Evolutionary conservation across 2,113 vertebrate species (phyloP).

Genomic region (Laterallus jamaicensis): DNA sequence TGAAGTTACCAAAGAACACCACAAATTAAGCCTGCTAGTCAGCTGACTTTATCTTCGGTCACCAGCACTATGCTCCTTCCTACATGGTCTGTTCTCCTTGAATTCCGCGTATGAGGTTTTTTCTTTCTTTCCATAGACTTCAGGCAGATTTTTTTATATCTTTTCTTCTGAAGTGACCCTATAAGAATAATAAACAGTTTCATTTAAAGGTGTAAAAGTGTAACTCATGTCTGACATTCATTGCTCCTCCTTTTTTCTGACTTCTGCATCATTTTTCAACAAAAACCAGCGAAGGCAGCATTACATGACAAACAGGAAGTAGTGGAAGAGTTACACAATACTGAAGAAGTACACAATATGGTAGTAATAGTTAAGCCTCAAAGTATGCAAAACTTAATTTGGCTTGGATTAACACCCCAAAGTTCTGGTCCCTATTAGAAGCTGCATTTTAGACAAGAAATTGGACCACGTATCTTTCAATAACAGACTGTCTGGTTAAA

Average conservation of each 20-base stretch:
- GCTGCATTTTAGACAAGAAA: slow-evolving; percentile 29
- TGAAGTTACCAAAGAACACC: not conserved
- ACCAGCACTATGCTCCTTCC: not conserved
- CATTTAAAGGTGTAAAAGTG: not conserved
- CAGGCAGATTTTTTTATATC: not conserved
- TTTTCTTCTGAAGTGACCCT: not conserved
- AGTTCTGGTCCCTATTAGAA: slow-evolving; percentile 52
- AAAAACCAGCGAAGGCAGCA: not conserved
- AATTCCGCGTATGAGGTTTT: not conserved
- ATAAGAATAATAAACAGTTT: not conserved
- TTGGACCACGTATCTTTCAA: slow-evolving; percentile 2
- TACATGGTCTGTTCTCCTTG: not conserved
- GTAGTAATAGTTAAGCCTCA: not conserved
- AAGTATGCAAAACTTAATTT: slow-evolving; percentile 43
- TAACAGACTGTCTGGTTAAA: slow-evolving; percentile 31
- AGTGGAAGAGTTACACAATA: not conserved
- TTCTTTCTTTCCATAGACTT: not conserved
- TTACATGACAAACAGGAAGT: not conserved
- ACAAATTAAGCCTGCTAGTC: not conserved
- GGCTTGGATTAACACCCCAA: slow-evolving; percentile 26
- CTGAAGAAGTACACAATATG: not conserved
- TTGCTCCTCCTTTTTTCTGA: not conserved
- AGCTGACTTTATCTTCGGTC: not conserved
- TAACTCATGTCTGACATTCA: not conserved
- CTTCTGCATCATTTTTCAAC: not conserved